Evolutionary conservation across 1,140 invertebrate species (phyloP), one percentile per base, ranked within the genome.

Genomic region (Tetramorium alpestre): DNA sequence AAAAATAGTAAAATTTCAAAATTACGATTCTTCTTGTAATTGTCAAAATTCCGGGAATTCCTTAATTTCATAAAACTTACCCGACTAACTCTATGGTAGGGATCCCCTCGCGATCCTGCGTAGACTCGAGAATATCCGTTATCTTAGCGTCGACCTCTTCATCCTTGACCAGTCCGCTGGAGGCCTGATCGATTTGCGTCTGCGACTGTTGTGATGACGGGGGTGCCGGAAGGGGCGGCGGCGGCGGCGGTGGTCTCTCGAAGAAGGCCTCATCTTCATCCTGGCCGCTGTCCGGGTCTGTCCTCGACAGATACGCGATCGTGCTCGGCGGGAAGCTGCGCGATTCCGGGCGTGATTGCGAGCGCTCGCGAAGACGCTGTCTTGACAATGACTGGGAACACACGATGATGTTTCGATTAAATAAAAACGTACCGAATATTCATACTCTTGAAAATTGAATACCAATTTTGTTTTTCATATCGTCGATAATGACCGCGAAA

Each of bases 261-360:
- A 95, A 95, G 90, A 95, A 95, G 28, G 93, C 88, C 28, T 94
- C 94, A 58, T 95, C 94, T 33, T 95, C 94, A 6, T 93, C 93
- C 22, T 89, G 92, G n/a, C 85, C 72, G 58, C 10, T 92, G 72
- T 87, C 89, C 60, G 69, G 81, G 8, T 88, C 88, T 65, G 65
- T 60, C 44, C 86, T 75, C 54, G 80, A 81, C 58, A 76, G 22
- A n/a, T 91, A 91, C 8, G 80, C 58, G 7, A 94, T 91, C 38
- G 92, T 92, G 60, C 94, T 95, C 25, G 94, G 94, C 54, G 94
- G 94, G 69, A 95, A 95, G 72, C 95, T 95, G 25, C 95, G 91
- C 4, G 94, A 95, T 65, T 95, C 93, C 2, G 92, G 89, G 44
- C 85, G 89, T n/a, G 91, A 90, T 49, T 92, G 89, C 28, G 92